Evolutionary conservation across 2,113 vertebrate genomes (phyloP), one percentile per base, ranked within the genome.

Genomic region (Silurus asotus): DNA sequence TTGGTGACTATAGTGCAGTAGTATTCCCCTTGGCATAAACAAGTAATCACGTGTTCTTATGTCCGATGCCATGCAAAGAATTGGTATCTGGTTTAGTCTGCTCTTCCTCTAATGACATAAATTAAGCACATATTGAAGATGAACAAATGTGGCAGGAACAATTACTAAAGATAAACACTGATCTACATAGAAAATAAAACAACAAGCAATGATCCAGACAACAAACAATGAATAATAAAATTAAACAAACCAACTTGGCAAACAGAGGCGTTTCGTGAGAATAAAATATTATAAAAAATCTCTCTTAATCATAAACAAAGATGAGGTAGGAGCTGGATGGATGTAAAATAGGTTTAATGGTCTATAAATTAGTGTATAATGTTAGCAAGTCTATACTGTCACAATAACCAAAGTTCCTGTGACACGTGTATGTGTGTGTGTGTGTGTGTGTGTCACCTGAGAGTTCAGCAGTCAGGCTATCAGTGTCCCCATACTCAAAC

Each of bases 401-500:
- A n/a, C 23, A 77, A 8, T 77, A 23, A 25, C 23, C 5, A 25
- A 75, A 51, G 28, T 8, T 48, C 17, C 37, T 19, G 23, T 72
- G 45, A 51, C 72, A 23, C 3, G 9, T 76, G 9, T 72, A 11
- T 20, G 58, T 23, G 20, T 77, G 58, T 61, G 37, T 67, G 49
- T 72, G 45, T 56, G 28, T 61, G 25, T 80, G 72, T 20, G 81
- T 90, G 90, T 90, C 93, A 99, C 98, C 98, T 94, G 98, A 96
- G 17, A 99, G 88, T 90, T 99, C 98, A 0, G 95, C 91, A 0
- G 94, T 92, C 4, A 96, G 93, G 1, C 93, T 87, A 83, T 99
- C 97, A 0, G 97, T 90, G 67, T 99, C 97, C 28, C 97, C 95
- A 13, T 99, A 99, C 53, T 97, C 96, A 49, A 99, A 99, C 91